These are phyloP conservation scores for Arvicanthis niloticus DNA, from an alignment of 2,113 vertebrate species.

Conservation along the genomic window DNA sequence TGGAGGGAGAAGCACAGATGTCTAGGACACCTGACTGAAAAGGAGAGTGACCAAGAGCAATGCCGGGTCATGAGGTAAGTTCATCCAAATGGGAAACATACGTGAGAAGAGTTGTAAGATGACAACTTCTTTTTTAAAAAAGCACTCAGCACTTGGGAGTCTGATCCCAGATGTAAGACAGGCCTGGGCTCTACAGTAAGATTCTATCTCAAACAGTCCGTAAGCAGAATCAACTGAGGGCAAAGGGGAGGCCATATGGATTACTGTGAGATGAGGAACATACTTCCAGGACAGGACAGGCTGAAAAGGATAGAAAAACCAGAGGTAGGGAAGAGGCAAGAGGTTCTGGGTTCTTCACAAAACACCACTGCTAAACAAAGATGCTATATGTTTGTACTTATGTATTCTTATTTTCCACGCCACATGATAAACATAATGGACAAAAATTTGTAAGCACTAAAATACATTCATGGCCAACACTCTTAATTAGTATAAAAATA, in stretches of 20 bases:
- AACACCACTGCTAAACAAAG: constrained; percentile 34
- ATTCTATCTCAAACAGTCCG: neutral
- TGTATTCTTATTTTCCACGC: constrained; percentile 2
- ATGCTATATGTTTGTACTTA: too few relatives aligned
- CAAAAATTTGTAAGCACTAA: constrained; percentile 11
- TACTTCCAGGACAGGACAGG: neutral
- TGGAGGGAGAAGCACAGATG: neutral
- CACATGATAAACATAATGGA: neutral
- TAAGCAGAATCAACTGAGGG: neutral
- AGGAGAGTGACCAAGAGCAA: neutral
- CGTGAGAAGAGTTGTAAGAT: neutral
- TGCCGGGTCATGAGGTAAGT: neutral
- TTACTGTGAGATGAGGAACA: neutral
- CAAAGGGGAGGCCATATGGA: neutral
- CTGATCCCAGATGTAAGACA: too few relatives aligned
- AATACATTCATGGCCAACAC: constrained; percentile 8
- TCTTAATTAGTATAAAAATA: constrained; percentile 17
- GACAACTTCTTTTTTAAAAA: neutral
- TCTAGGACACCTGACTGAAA: neutral
- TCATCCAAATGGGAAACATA: constrained; percentile 12
- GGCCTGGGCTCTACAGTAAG: neutral
- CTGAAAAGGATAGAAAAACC: neutral
- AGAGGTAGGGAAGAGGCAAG: neutral
- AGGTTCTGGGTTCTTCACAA: neutral
- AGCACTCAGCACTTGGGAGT: neutral